phyloP scores from a whole-genome alignment of 2,113 vertebrate genomes.

The Sigmodon hispidus region DNA sequence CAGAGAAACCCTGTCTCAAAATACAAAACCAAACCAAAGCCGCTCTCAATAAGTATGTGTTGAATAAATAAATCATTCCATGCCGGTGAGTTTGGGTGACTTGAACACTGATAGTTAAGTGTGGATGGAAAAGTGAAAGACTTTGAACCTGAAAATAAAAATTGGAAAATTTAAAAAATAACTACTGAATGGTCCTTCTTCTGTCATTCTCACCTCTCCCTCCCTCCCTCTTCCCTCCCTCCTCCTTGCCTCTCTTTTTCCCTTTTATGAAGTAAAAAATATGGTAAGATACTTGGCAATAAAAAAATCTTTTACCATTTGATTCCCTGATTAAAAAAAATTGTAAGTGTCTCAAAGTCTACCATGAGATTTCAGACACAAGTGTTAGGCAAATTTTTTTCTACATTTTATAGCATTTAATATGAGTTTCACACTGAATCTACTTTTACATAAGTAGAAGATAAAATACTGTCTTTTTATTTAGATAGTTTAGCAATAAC shows the following conservation, averaged over 20 bases:
- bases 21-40: background rate
- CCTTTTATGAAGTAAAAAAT: background rate
- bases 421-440: conserved; percentile 9
- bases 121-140: background rate
- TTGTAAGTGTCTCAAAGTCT: background rate
- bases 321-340: conserved; percentile 7
- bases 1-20: background rate
- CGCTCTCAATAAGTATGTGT: background rate
- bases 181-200: background rate
- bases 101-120: background rate
- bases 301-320: background rate
- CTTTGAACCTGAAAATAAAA: background rate
- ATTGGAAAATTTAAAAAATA: background rate
- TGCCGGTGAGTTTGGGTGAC: background rate
- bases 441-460: background rate
- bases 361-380: background rate
- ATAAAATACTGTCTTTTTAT: conserved; percentile 33
- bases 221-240: no score
- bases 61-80: background rate
- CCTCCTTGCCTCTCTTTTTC: accelerated
- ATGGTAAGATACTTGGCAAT: background rate
- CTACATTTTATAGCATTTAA: conserved; percentile 32
- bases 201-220: background rate
- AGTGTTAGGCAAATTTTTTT: background rate
- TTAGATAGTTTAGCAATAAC: conserved; percentile 51